A percentile compares a stretch with the other conserved stretches of the same genome.
Conservation (phyloP, 1,140 invertebrate species). For the Aphaenogaster floridana region DNA sequence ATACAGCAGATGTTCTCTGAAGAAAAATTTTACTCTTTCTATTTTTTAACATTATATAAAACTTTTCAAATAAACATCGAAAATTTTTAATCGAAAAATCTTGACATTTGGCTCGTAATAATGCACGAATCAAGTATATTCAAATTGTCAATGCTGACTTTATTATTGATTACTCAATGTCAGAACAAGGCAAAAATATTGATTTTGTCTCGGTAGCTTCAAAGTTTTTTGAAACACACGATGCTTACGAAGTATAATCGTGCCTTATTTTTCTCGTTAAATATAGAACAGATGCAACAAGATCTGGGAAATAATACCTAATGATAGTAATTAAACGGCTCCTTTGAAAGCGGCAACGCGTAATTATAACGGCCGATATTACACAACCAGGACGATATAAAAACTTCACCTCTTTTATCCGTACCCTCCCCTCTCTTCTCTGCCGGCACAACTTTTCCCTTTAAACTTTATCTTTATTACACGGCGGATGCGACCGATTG, state of each 20-base stretch:
- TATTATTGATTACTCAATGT: not conserved
- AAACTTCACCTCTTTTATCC: constrained; percentile 60
- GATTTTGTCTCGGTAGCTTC: not conserved
- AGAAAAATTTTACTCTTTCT: not conserved
- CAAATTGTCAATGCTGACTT: not conserved
- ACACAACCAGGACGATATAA: constrained; percentile 62
- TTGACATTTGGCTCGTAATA: not conserved
- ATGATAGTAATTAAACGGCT: constrained; percentile 42
- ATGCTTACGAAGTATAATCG: constrained; percentile 14
- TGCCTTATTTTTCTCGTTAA: constrained; percentile 29
- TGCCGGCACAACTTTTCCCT: constrained; percentile 57
- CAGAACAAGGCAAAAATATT: constrained; percentile 6
- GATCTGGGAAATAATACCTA: constrained; percentile 53
- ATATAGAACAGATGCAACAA: constrained; percentile 1
- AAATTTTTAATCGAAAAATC: not conserved
- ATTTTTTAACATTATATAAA: not conserved
- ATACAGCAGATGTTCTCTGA: constrained; percentile 13
- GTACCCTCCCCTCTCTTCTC: not conserved
- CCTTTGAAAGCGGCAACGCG: constrained; percentile 41
- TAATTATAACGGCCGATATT: constrained; percentile 69
- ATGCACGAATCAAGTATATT: not conserved
- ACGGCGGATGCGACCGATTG: constrained; percentile 41
- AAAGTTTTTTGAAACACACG: constrained; percentile 15
- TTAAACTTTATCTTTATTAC: constrained; percentile 67
- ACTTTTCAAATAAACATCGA: constrained; percentile 5